A percentile compares a stretch with the other conserved stretches of the same genome.
Evolutionary conservation across 2,888 invertebrate species (phyloP).

Genomic region (Calameuta filiformis): DNA sequence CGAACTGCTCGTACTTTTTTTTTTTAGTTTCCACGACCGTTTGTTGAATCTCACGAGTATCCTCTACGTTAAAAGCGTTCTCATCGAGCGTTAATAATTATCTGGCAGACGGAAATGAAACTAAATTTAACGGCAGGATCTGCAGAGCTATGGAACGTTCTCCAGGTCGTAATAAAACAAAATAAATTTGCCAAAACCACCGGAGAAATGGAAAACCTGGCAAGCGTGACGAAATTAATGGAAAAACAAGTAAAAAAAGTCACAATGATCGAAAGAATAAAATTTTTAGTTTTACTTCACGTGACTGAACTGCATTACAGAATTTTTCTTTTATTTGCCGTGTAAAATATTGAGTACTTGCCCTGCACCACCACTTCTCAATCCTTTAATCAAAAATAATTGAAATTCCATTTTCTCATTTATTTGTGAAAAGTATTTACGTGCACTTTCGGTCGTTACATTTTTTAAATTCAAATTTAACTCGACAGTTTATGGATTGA

Average conservation of each 20-base stretch:
- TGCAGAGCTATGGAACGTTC: background rate
- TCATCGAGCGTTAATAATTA: conserved; percentile 3
- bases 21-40: background rate
- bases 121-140: conserved; percentile 6
- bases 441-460: background rate
- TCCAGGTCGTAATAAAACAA: background rate
- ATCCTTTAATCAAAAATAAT: background rate
- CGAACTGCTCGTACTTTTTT: background rate
- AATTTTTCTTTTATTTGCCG: background rate
- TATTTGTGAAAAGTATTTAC: background rate
- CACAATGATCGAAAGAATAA: background rate
- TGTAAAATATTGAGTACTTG: background rate
- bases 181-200: background rate
- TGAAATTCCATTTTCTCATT: background rate
- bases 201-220: background rate
- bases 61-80: background rate
- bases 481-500: background rate
- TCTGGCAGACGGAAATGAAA: conserved; percentile 3
- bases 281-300: background rate
- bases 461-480: background rate
- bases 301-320: background rate
- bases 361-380: background rate
- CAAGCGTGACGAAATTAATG: background rate
- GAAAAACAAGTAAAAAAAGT: background rate
- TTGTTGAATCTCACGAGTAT: background rate